Conservation (phyloP, 30 jellyfish, hydroid and myxozoan species). For the Aurelia coerulea region DNA sequence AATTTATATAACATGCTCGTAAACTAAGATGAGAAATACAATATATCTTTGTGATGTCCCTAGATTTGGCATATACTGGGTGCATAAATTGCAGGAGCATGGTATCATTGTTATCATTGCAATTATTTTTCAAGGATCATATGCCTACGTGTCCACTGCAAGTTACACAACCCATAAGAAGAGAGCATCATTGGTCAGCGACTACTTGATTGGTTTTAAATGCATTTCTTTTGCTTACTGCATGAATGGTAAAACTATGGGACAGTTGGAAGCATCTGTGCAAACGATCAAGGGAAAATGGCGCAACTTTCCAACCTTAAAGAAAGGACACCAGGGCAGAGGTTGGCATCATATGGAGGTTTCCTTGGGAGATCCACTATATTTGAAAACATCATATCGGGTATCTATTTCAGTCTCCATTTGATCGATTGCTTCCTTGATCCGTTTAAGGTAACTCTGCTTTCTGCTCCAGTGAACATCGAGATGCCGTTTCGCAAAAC, state of each 20-base stretch:
- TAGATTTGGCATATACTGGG: too few relatives aligned
- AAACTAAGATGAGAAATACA: too few relatives aligned
- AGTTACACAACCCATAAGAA: constrained; percentile 15
- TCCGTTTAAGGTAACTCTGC: too few relatives aligned
- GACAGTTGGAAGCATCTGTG: constrained; percentile 21
- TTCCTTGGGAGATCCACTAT: constrained; percentile 1
- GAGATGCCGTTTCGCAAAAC: too few relatives aligned
- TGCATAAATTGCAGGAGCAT: too few relatives aligned
- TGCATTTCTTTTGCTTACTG: constrained; percentile 69
- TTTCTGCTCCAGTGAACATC: too few relatives aligned
- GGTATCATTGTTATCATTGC: too few relatives aligned
- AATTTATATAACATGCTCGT: too few relatives aligned
- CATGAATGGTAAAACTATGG: constrained; percentile 75
- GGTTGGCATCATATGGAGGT: constrained; percentile 63
- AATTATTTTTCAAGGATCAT: constrained; percentile 12
- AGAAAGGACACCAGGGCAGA: constrained; percentile 78
- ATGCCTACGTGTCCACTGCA: constrained; percentile 26
- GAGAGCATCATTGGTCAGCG: constrained; percentile 39
- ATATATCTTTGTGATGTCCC: too few relatives aligned
- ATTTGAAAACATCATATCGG: constrained; percentile 26
- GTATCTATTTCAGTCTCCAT: neutral
- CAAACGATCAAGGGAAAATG: constrained; percentile 13
- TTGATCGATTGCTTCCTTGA: too few relatives aligned
- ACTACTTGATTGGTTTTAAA: constrained; percentile 38
- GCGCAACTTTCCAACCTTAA: neutral